A percentile compares a stretch with the other conserved stretches of the same genome.
Evolutionary conservation across 2,113 vertebrate species (phyloP).

Genomic region (Columba janthina): DNA sequence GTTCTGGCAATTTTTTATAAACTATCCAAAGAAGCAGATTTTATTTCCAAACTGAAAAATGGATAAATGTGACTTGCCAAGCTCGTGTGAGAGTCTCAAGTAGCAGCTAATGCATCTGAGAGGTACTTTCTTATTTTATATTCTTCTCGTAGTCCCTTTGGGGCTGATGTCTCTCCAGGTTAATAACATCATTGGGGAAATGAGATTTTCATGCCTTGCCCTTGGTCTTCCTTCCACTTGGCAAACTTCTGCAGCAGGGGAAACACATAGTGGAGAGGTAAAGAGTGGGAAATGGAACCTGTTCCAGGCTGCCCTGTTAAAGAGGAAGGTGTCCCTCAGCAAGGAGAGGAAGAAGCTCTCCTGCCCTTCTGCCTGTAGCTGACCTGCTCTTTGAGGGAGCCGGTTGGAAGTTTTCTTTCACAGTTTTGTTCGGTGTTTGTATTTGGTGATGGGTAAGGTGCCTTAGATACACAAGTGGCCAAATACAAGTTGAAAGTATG

Average conservation of each 20-base stretch:
- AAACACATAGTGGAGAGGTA: not conserved
- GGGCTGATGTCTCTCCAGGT: not conserved
- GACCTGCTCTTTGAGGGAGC: not conserved
- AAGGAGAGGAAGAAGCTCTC: not conserved
- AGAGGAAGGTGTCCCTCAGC: not conserved
- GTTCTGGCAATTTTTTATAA: not conserved
- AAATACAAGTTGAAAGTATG: not conserved
- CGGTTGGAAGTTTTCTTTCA: not conserved
- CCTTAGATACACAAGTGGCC: not conserved
- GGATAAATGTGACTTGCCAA: not conserved
- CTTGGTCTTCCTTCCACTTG: not conserved
- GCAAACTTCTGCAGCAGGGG: not conserved
- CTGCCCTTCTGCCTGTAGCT: not conserved
- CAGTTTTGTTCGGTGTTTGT: not conserved
- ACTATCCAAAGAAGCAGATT: not conserved
- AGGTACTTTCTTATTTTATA: not conserved
- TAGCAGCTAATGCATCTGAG: not conserved
- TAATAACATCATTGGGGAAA: constrained; percentile 23
- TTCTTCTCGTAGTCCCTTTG: not conserved
- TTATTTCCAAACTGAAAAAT: constrained; percentile 4
- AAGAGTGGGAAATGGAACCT: not conserved
- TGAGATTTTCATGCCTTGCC: not conserved
- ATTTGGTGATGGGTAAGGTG: not conserved
- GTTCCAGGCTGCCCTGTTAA: not conserved
- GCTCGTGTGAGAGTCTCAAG: not conserved